Evolutionary conservation across 2,888 invertebrate genomes (phyloP), one percentile per base, ranked within the genome.

Genomic region (Dorcus hopei): DNA sequence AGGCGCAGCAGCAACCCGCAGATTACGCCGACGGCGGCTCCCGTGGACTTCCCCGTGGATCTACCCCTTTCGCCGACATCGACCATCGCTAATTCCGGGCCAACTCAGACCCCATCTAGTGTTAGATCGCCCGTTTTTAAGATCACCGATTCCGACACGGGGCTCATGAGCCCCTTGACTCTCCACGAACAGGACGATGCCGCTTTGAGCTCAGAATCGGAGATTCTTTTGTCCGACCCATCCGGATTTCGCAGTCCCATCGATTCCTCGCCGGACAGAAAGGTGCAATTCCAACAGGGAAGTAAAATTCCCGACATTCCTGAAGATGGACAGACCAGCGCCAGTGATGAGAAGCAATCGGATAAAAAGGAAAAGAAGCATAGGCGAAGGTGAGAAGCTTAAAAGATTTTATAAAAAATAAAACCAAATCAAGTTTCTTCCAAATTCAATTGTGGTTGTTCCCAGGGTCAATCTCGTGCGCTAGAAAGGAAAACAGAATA

Each of bases 231-330:
- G 3, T 77, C 78, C 9, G 79, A 79, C 68, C 79, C 79, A 0
- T 73, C 74, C 43, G 73, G 70, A 9, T 75, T 76, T 63, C 62
- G 66, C 42, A 68, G 68, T 41, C 59, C 59, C 9, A 52, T 52
- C 3, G 59, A 70, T 38, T 72, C 73, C 9, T 64, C 66, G 16
- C 73, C 75, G 9, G 74, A 74, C 0, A 77, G 77, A 49, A 79
- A 80, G 65, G 83, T 83, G 49, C 81, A 82, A 68, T 83, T 83
- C 68, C 76, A 79, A 59, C 76, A 63, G n/a, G 74, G 74, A 47
- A 69, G 71, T 9, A 72, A 70, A 56, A 70, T 72, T 58, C 72
- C 42, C 11, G 49, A 75, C 72, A 71, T 71, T 70, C 59, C 65
- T n/a, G 59, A 65, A 61, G 76, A 77, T 63, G 79, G 79, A 54